Percentiles rank a stretch among this genome's conserved stretches.
phyloP scores from a whole-genome alignment of 35 echinoderm and acorn worm species.

The Antedon bifida region DNA sequence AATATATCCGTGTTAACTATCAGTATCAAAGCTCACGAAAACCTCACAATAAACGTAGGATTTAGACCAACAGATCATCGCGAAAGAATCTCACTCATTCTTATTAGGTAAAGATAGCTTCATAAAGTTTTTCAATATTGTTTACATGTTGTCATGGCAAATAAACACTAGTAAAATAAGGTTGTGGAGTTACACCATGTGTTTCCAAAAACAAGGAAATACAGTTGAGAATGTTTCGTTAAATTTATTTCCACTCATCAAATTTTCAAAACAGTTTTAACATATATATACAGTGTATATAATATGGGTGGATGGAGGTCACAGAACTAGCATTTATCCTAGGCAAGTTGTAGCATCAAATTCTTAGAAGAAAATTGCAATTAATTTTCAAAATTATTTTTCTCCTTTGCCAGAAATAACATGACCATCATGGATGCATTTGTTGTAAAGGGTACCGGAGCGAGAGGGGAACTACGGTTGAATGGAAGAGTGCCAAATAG shows the following conservation, averaged over 20 bases:
- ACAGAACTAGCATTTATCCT: too few species aligned
- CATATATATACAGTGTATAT: too few species aligned
- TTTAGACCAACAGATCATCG: slow-evolving; percentile 75
- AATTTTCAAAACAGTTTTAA: too few species aligned
- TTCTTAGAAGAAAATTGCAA: not conserved
- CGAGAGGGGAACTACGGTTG: slow-evolving; percentile 62
- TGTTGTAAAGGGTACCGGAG: slow-evolving; percentile 69
- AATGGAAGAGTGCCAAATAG: slow-evolving; percentile 62
- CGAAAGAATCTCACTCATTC: slow-evolving; percentile 68
- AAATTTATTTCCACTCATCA: too few species aligned
- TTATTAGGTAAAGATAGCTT: slow-evolving; percentile 73
- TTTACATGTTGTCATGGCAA: too few species aligned
- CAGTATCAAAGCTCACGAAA: slow-evolving; percentile 53
- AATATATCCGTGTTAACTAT: slow-evolving; percentile 32
- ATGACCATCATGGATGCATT: slow-evolving; percentile 86
- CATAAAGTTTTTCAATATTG: too few species aligned
- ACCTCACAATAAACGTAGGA: slow-evolving; percentile 59
- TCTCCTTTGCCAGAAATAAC: slow-evolving; percentile 60
- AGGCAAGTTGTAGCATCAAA: too few species aligned
- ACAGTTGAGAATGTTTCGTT: too few species aligned
- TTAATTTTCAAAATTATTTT: not conserved
- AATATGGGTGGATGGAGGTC: too few species aligned
- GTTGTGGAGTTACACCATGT: too few species aligned
- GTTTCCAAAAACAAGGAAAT: too few species aligned
- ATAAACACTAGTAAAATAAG: too few species aligned